phyloP scores from a whole-genome alignment of 2,797 vertebrate genomes.

The Allobates femoralis region DNA sequence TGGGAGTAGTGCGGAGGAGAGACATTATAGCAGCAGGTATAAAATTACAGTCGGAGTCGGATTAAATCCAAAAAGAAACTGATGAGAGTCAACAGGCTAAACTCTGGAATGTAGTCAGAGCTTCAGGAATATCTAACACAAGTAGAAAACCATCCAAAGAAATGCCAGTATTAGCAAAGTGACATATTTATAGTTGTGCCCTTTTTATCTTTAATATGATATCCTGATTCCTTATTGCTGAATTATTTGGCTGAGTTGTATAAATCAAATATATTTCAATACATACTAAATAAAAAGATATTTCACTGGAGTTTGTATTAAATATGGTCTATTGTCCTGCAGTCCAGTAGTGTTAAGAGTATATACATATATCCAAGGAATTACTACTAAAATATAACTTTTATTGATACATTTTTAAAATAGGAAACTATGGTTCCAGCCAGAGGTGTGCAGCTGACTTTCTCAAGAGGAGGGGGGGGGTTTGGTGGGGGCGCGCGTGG shows the following conservation, averaged over 20 bases:
- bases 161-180: not conserved
- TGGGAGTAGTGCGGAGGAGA: conserved; percentile 47
- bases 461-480: no score
- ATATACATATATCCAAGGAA: no score
- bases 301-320: not conserved
- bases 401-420: no score
- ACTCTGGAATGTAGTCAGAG: conserved; percentile 38
- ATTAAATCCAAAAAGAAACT: conserved; percentile 45
- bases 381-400: no score
- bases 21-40: conserved; percentile 42
- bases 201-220: not conserved
- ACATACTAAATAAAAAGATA: not conserved
- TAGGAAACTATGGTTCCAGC: no score
- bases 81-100: conserved; percentile 49
- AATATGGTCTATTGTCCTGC: not conserved
- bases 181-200: not conserved
- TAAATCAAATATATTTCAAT: not conserved
- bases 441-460: no score
- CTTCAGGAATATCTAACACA: not conserved
- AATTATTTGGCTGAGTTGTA: not conserved
- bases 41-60: conserved; percentile 39
- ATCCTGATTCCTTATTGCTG: not conserved
- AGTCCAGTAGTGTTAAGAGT: not conserved
- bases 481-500: no score
- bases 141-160: not conserved